A percentile compares a stretch with the other conserved stretches of the same genome.
These are phyloP conservation scores for Drosophila melanogaster DNA, from an alignment of 1,140 invertebrate genomes.

Conservation along the genomic window Release_6_plus_ISO1_MT NT_037436.4:21416001-21416500, in stretches of 20 bases:
- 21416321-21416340: constrained; percentile 77
- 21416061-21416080: not conserved
- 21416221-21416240: constrained; percentile 24
- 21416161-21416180: constrained; percentile 35
- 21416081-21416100: constrained; percentile 29
- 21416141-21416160: constrained; percentile 21
- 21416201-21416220: constrained; percentile 9
- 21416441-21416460: constrained; percentile 71
- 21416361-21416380: constrained; percentile 34
- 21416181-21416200: constrained; percentile 44
- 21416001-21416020: constrained; percentile 44
- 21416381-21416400: constrained; percentile 60
- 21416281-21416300: constrained; percentile 13
- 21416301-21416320: constrained; percentile 73
- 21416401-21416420: constrained; percentile 27
- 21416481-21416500: constrained; percentile 40
- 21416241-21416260: constrained; percentile 19
- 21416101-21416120: constrained; percentile 48
- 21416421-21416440: constrained; percentile 65
- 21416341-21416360: constrained; percentile 31
- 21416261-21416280: constrained; percentile 26
- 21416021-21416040: constrained; percentile 36
- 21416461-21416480: constrained; percentile 51
- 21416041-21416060: not conserved
- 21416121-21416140: constrained; percentile 25